Conservation (phyloP, 53 echinoderm and acorn worm species). For the Arbacia lixula region DNA sequence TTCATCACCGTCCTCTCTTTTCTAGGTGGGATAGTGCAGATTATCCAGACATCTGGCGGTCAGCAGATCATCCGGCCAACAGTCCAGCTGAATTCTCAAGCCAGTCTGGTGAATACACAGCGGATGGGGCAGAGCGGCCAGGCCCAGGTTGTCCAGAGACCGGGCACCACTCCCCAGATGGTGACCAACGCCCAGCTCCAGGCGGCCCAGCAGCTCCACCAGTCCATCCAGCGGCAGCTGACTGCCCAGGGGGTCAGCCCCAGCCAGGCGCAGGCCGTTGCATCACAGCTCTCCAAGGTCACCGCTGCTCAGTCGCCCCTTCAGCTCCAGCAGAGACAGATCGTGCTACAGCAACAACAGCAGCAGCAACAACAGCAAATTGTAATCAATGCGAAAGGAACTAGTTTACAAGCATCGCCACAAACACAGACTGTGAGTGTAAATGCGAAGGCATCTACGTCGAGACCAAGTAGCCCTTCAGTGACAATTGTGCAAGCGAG, state of each 20-base stretch:
- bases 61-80: slow-evolving; percentile 75
- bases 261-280: slow-evolving; percentile 71
- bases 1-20: too few relatives aligned
- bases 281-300: slow-evolving; percentile 48
- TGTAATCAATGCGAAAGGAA: slow-evolving; percentile 38
- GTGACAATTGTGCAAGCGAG: slow-evolving; percentile 31
- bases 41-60: slow-evolving; percentile 84
- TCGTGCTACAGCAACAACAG: slow-evolving; percentile 61
- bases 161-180: slow-evolving; percentile 38
- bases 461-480: slow-evolving; percentile 41
- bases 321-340: slow-evolving; percentile 72
- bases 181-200: slow-evolving; percentile 50
- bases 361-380: slow-evolving; percentile 61
- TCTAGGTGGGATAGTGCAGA: slow-evolving; percentile 96
- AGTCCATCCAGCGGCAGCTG: slow-evolving; percentile 51
- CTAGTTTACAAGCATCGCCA: slow-evolving; percentile 19
- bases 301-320: slow-evolving; percentile 61
- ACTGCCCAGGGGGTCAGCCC: slow-evolving; percentile 68
- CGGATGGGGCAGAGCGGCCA: too few relatives aligned
- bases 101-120: slow-evolving; percentile 45
- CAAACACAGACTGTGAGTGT: slow-evolving; percentile 45
- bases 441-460: background rate
- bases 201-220: slow-evolving; percentile 53
- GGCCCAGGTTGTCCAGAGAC: slow-evolving; percentile 31
- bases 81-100: slow-evolving; percentile 67